Percentiles rank a stretch among this genome's conserved stretches.
Conservation (phyloP, 2,113 vertebrate species). For the Trogon surrucura region DNA sequence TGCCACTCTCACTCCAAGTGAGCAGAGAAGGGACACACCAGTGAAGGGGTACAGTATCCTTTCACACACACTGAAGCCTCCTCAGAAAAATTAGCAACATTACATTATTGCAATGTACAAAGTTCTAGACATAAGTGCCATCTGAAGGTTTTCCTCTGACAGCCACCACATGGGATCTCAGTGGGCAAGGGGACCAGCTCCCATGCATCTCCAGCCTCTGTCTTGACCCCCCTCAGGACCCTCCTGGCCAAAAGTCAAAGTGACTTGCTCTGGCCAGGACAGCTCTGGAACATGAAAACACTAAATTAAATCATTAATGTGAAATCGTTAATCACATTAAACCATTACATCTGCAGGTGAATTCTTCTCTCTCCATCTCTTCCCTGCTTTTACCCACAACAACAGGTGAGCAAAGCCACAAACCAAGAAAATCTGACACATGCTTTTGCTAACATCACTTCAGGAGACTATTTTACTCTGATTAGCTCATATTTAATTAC, state of each 20-base stretch:
- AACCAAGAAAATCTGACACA: not conserved
- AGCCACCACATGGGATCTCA: not conserved
- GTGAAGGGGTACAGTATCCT: not conserved
- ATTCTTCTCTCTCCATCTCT: not conserved
- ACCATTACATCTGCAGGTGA: not conserved
- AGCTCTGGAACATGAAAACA: not conserved
- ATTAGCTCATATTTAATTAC: not conserved
- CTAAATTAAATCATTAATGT: not conserved
- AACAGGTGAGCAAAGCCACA: not conserved
- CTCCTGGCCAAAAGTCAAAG: not conserved
- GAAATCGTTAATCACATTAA: not conserved
- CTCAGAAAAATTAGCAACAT: not conserved
- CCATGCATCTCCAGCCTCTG: not conserved
- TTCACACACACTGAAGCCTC: not conserved
- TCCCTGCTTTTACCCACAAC: not conserved
- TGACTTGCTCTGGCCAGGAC: not conserved
- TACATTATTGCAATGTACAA: not conserved
- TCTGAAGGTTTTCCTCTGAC: not conserved
- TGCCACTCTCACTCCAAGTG: not conserved
- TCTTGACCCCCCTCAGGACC: not conserved
- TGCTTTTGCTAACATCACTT: not conserved
- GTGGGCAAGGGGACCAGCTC: not conserved
- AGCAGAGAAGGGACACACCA: fast-evolving
- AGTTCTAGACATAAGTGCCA: not conserved
- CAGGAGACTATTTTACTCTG: not conserved